These are phyloP conservation scores for Bos javanicus DNA, from an alignment of 2,113 vertebrate species.

Conservation along the genomic window DNA sequence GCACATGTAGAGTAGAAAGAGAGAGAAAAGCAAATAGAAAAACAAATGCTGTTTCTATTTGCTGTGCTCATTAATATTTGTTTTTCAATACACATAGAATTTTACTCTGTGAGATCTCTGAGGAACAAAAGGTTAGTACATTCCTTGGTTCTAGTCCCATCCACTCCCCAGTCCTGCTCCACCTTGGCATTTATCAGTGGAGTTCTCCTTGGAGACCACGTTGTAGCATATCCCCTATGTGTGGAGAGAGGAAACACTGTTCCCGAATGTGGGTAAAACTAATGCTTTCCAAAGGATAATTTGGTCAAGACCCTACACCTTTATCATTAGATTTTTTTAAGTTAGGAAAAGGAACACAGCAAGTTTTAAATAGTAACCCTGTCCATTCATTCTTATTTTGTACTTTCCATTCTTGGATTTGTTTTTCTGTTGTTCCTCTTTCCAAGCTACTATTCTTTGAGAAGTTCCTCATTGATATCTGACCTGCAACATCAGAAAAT, in stretches of 20 bases:
- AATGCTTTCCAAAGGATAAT: not conserved
- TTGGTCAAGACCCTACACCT: not conserved
- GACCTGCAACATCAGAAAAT: not conserved
- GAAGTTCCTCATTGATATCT: not conserved
- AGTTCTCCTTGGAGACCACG: not conserved
- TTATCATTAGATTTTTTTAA: not conserved
- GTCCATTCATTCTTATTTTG: not conserved
- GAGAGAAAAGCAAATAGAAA: not conserved
- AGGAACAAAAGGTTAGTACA: not conserved
- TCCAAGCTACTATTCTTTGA: not conserved
- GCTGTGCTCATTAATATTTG: not conserved
- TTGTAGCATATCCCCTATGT: not conserved
- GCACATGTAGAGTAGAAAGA: not conserved
- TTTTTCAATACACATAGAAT: not conserved
- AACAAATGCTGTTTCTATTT: no score
- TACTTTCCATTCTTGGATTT: not conserved
- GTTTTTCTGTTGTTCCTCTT: not conserved
- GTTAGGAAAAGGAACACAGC: not conserved
- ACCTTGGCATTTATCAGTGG: not conserved
- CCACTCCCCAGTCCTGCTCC: fast-evolving
- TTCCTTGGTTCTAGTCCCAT: not conserved
- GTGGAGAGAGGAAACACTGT: not conserved
- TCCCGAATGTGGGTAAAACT: not conserved
- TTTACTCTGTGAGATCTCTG: not conserved
- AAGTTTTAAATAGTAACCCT: not conserved